Evolutionary conservation across 92 coral and sea anemone genomes (phyloP).

Genomic region (Palythoa grandis): DNA sequence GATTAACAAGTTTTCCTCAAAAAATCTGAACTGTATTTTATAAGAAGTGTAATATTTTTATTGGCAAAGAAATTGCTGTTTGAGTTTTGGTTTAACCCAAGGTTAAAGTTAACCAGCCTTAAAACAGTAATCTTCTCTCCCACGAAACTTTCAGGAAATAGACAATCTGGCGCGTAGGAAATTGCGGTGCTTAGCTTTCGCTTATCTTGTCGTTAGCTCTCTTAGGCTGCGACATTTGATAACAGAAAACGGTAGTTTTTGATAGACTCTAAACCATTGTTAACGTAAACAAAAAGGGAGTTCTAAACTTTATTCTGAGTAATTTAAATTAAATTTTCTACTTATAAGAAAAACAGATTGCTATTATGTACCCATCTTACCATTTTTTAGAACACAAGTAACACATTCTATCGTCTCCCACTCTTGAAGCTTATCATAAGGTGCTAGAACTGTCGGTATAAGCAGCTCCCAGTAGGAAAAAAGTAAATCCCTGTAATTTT

Average conservation of each 20-base stretch:
- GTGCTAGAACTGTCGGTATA: conserved; percentile 60
- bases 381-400: conserved; percentile 62
- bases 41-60: too few species aligned
- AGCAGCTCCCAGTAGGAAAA: conserved; percentile 77
- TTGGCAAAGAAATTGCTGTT: too few species aligned
- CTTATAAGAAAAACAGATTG: too few species aligned
- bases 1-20: too few species aligned
- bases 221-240: too few species aligned
- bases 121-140: background rate
- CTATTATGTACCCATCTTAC: conserved; percentile 34
- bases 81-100: too few species aligned
- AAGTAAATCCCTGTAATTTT: conserved; percentile 6
- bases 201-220: background rate
- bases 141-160: background rate
- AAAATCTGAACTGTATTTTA: too few species aligned
- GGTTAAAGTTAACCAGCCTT: too few species aligned
- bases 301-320: too few species aligned
- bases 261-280: too few species aligned
- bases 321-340: too few species aligned
- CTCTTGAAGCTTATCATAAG: conserved; percentile 60
- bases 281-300: too few species aligned
- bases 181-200: background rate
- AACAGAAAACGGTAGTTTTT: background rate
- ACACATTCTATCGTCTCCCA: conserved; percentile 85
- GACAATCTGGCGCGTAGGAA: background rate